Conservation (phyloP, 2,113 vertebrate genomes). For the Thunnus thynnus region DNA sequence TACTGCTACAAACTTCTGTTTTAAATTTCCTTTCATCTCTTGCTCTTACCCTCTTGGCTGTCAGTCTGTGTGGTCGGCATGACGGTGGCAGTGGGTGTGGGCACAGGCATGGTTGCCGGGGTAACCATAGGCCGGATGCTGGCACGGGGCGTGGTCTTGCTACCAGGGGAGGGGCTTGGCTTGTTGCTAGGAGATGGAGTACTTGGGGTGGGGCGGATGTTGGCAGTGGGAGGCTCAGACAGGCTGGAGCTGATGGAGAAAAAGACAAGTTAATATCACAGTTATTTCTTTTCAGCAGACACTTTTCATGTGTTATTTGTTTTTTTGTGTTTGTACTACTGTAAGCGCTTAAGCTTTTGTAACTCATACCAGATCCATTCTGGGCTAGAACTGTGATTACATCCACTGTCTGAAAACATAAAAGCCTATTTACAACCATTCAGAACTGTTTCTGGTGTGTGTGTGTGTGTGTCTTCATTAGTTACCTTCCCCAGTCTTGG, state of each 20-base stretch:
- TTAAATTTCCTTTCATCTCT: not conserved
- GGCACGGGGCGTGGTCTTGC: constrained; percentile 95
- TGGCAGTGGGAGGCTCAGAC: constrained; percentile 96
- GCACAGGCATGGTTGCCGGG: constrained; percentile 90
- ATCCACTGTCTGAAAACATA: not conserved
- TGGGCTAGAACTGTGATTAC: not conserved
- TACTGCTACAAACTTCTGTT: too few relatives aligned
- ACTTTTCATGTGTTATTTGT: too few relatives aligned
- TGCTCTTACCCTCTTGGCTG: constrained; percentile 91
- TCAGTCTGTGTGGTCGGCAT: constrained; percentile 99
- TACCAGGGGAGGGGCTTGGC: constrained; percentile 87
- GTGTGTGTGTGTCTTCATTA: constrained; percentile 52
- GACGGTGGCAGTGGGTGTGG: constrained; percentile 97
- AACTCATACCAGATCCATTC: too few relatives aligned
- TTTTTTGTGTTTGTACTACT: not conserved
- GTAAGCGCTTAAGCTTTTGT: too few relatives aligned
- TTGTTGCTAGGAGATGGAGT: constrained; percentile 88
- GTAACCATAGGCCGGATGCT: constrained; percentile 99
- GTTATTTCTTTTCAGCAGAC: not conserved
- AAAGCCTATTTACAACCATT: not conserved
- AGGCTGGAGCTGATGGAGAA: constrained; percentile 86
- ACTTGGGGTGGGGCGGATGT: constrained; percentile 98
- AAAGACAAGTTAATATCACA: not conserved
- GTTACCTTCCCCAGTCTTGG: constrained; percentile 95
- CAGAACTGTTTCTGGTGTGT: not conserved